These are phyloP conservation scores for Actias luna DNA, from an alignment of 2,888 invertebrate genomes.

Conservation along the genomic window DNA sequence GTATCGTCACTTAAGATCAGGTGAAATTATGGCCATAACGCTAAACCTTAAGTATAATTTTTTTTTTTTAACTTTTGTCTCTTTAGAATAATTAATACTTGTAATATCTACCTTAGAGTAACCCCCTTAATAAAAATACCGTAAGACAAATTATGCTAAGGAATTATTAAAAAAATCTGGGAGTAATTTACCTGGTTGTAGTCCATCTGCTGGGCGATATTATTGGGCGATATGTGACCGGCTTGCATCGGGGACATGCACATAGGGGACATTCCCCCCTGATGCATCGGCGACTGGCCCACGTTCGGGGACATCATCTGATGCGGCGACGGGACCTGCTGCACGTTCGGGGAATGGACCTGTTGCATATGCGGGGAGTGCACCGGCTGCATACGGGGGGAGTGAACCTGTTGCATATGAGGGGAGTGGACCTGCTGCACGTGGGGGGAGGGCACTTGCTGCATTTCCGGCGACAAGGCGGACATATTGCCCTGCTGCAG, in stretches of 20 bases:
- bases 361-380: conserved; percentile 23
- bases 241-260: conserved; percentile 20
- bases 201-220: conserved; percentile 33
- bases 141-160: too few relatives aligned
- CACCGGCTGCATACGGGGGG: conserved; percentile 22
- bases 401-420: conserved; percentile 12
- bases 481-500: conserved; percentile 12
- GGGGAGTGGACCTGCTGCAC: conserved; percentile 18
- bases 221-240: conserved; percentile 23
- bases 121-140: too few relatives aligned
- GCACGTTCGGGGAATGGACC: conserved; percentile 20
- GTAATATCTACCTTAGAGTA: too few relatives aligned
- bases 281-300: conserved; percentile 18
- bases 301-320: conserved; percentile 24
- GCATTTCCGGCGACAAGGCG: conserved; percentile 16
- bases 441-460: conserved; percentile 21
- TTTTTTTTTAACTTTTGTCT: too few relatives aligned
- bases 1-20: too few relatives aligned
- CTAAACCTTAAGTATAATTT: too few relatives aligned
- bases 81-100: too few relatives aligned
- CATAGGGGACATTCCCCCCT: conserved; percentile 20
- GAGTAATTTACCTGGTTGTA: conserved; percentile 33
- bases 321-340: conserved; percentile 23
- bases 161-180: too few relatives aligned
- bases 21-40: too few relatives aligned